Base-by-base conservation (phyloP, 92 coral and sea anemone genomes). In the Bergia puertoricense region DNA sequence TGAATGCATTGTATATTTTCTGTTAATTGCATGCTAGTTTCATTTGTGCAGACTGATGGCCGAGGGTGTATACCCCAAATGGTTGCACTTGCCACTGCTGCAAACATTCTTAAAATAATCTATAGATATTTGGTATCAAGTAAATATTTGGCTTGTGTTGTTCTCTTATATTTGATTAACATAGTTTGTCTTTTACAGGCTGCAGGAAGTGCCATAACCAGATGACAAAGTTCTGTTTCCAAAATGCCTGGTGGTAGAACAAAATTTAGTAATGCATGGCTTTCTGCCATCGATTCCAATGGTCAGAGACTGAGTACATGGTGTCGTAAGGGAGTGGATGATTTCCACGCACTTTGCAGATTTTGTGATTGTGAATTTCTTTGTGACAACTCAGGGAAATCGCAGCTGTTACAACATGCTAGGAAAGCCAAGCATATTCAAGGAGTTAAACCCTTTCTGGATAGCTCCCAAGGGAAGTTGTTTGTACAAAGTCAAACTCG, bases 361-460 rank as follows among this genome's bases (percentile, higher is more conserved):
- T 73, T 89, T 69, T 91, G 91, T 72, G 91, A 91, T 65, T 8
- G 78, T 79, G 76, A 88, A 50, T 38, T 91, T 77, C 91, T 45
- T 30, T 91, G 93, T 71, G 91, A 88, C 48, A 91, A 91, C 86
- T 80, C 91, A 20, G 89, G 91, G 4, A 91, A 85, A 74, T 88
- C 89, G 18, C 93, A 89, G 85, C 20, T 83, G 76, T 76, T 89
- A 65, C 89, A 77, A 74, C 78, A 87, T 87, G 85, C 85, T 36
- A 87, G 43, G 89, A 89, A 91, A 91, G 88, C 88, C 79, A 92
- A 89, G 90, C 91, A 89, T 89, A 66, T 89, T 74, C 92, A 89
- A 82, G 90, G 82, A 22, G 92, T 92, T 65, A 85, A 79, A 85
- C 94, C 82, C 43, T 66, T 72, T 22, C 56, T 85, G 81, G 91